Conservation (phyloP, 2,888 invertebrate genomes). For the Zaprionus obscuricornis region DNA sequence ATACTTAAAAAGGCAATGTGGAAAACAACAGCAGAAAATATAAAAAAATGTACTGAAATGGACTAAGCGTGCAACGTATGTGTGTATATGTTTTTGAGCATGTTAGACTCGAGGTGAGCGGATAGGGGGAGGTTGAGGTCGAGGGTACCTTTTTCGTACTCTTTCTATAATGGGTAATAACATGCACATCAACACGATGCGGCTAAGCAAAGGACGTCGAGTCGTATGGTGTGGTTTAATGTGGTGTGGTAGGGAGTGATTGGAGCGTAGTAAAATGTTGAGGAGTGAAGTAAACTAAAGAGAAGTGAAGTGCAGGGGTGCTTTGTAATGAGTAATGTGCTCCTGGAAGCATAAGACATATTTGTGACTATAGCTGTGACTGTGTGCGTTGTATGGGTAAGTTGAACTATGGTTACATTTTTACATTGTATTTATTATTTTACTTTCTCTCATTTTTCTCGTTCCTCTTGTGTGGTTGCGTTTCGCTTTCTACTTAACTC, state of each 20-base stretch:
- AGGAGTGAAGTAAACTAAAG: too few relatives aligned
- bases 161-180: constrained; percentile 62
- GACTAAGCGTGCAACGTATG: constrained; percentile 4
- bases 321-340: constrained; percentile 71
- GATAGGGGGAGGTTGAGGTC: constrained; percentile 6
- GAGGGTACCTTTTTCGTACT: constrained; percentile 18
- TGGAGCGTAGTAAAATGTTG: constrained; percentile 11
- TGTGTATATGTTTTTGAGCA: constrained; percentile 1
- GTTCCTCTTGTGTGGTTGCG: constrained; percentile 3
- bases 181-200: constrained; percentile 58
- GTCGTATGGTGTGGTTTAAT: not conserved
- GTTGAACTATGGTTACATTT: constrained; percentile 63
- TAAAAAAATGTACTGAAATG: constrained; percentile 5
- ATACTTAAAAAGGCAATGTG: constrained; percentile 72
- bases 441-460: not conserved
- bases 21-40: constrained; percentile 18
- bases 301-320: constrained; percentile 33
- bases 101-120: not conserved
- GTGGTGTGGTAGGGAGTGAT: not conserved
- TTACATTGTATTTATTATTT: constrained; percentile 55
- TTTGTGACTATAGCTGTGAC: not conserved
- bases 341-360: constrained; percentile 59
- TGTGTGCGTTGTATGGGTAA: constrained; percentile 3
- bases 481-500: constrained; percentile 24
- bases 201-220: constrained; percentile 42